These are phyloP conservation scores for Scalopus aquaticus DNA, from an alignment of 2,113 vertebrate species.

Conservation along the genomic window DNA sequence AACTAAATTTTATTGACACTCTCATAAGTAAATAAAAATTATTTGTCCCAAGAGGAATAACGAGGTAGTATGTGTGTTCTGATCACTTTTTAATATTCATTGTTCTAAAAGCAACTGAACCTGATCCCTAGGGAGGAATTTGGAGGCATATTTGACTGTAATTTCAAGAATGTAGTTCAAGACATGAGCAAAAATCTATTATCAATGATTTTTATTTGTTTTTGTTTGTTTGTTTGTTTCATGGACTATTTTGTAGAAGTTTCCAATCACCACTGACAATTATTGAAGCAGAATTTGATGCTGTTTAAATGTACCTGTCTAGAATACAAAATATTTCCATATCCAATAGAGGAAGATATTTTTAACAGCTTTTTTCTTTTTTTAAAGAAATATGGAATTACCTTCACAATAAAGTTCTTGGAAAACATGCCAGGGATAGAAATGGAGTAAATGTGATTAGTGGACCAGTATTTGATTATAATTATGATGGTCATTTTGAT, in stretches of 20 bases:
- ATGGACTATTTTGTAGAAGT: neutral
- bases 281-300: neutral
- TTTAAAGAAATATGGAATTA: constrained; percentile 91
- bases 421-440: constrained; percentile 85
- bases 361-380: constrained; percentile 62
- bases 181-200: neutral
- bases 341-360: neutral
- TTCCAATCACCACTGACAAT: neutral
- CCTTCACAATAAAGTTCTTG: constrained; percentile 89
- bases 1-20: neutral
- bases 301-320: neutral
- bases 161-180: neutral
- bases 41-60: neutral
- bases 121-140: neutral
- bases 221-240: too few relatives aligned
- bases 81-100: neutral
- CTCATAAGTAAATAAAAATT: neutral
- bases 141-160: neutral
- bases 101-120: neutral
- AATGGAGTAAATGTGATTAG: constrained; percentile 95
- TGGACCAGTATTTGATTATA: constrained; percentile 94
- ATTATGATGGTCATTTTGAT: constrained; percentile 93
- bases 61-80: neutral
- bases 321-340: constrained; percentile 14
- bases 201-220: neutral